Conservation (phyloP, 2,888 invertebrate species). For the Gnatocerus cornutus region DNA sequence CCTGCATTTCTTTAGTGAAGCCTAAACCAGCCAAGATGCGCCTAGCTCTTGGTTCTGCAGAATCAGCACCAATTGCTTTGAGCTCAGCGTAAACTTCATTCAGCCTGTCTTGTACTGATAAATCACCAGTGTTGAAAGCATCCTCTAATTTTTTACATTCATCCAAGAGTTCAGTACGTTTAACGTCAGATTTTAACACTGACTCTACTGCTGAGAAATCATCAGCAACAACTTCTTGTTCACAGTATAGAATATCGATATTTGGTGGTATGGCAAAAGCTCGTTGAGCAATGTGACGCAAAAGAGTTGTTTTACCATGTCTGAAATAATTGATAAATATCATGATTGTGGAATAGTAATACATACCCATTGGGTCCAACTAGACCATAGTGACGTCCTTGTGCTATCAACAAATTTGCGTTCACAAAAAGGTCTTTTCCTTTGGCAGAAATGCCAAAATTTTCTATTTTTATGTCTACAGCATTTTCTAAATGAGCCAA, state of each 20-base stretch:
- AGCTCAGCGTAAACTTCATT: conserved; percentile 96
- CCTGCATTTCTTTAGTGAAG: conserved; percentile 90
- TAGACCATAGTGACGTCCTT: conserved; percentile 95
- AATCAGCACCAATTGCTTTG: conserved; percentile 97
- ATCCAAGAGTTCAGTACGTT: conserved; percentile 85
- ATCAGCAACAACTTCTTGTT: conserved; percentile 98
- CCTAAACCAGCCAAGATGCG: conserved; percentile 98
- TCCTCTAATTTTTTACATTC: conserved; percentile 90
- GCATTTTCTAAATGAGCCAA: conserved; percentile 91
- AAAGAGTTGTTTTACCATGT: conserved; percentile 97
- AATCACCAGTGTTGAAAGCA: conserved; percentile 81
- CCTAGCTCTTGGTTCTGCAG: conserved; percentile 96
- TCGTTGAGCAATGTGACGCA: conserved; percentile 92
- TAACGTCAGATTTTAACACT: conserved; percentile 93
- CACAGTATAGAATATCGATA: conserved; percentile 97
- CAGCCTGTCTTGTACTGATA: conserved; percentile 83
- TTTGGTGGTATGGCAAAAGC: conserved; percentile 96
- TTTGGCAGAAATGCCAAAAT: conserved; percentile 97
- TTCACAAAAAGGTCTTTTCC: conserved; percentile 98
- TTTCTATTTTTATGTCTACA: conserved; percentile 98
- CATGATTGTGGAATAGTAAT: neutral
- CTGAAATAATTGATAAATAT: conserved; percentile 69
- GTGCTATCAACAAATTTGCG: conserved; percentile 93
- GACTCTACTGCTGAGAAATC: conserved; percentile 94
- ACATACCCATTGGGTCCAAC: conserved; percentile 96